Percentiles rank a stretch among this genome's conserved stretches.
phyloP scores from a whole-genome alignment of 2,888 invertebrate species.

The Tenthredo notha region DNA sequence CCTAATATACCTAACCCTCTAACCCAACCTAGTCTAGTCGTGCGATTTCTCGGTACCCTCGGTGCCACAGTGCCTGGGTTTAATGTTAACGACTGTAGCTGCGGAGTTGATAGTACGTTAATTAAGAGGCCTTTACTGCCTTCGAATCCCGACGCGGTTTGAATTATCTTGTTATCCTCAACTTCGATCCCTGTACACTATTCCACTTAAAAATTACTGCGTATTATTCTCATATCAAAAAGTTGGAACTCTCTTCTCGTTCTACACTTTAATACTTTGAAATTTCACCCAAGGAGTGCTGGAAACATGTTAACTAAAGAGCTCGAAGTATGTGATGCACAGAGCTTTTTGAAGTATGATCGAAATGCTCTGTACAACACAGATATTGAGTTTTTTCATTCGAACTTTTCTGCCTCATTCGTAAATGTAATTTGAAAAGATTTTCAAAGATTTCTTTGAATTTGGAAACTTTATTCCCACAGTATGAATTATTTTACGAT shows the following conservation, averaged over 20 bases:
- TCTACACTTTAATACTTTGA: too few relatives aligned
- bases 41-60: conserved; percentile 22
- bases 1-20: conserved; percentile 24
- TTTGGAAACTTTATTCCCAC: too few relatives aligned
- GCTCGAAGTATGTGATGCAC: too few relatives aligned
- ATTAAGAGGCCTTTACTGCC: conserved; percentile 54
- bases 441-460: too few relatives aligned
- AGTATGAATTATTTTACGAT: too few relatives aligned
- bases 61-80: conserved; percentile 45
- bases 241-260: background rate
- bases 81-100: conserved; percentile 56
- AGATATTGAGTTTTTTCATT: too few relatives aligned
- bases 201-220: background rate
- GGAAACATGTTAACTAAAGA: too few relatives aligned
- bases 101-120: conserved; percentile 56
- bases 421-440: too few relatives aligned
- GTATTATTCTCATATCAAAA: background rate
- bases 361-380: too few relatives aligned
- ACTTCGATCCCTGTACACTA: background rate
- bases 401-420: too few relatives aligned
- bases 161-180: conserved; percentile 55
- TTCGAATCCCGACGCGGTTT: conserved; percentile 56
- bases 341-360: too few relatives aligned
- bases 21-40: background rate
- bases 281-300: too few relatives aligned